These are phyloP conservation scores for Heteractis magnifica DNA, from an alignment of 92 coral and sea anemone genomes.

Conservation along the genomic window DNA sequence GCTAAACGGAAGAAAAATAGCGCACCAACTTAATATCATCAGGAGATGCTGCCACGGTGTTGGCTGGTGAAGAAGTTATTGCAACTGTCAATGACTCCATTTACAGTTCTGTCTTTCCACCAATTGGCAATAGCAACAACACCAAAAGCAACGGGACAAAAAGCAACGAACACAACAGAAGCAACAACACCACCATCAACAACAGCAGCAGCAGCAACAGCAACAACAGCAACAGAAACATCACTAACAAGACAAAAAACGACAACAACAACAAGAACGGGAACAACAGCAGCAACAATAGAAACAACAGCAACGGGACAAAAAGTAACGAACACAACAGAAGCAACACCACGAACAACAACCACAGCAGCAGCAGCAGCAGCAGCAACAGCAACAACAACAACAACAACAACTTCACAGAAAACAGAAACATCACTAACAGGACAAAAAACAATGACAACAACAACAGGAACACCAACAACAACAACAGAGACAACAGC, in stretches of 20 bases:
- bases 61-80: background rate
- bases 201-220: background rate
- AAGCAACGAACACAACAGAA: background rate
- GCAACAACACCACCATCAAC: background rate
- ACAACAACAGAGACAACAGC: background rate
- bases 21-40: background rate
- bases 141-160: background rate
- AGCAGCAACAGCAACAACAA: background rate
- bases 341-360: background rate
- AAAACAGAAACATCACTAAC: background rate
- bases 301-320: background rate
- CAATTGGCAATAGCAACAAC: background rate
- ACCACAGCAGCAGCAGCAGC: background rate
- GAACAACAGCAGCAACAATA: background rate
- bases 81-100: background rate
- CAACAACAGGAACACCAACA: background rate
- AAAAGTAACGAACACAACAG: background rate
- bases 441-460: background rate
- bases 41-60: background rate
- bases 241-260: background rate
- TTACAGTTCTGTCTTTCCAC: background rate
- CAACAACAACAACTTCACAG: background rate
- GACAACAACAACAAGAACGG: background rate
- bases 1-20: background rate
- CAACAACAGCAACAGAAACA: background rate